phyloP scores from a whole-genome alignment of 2,113 vertebrate species.

The Alexandromys fortis region DNA sequence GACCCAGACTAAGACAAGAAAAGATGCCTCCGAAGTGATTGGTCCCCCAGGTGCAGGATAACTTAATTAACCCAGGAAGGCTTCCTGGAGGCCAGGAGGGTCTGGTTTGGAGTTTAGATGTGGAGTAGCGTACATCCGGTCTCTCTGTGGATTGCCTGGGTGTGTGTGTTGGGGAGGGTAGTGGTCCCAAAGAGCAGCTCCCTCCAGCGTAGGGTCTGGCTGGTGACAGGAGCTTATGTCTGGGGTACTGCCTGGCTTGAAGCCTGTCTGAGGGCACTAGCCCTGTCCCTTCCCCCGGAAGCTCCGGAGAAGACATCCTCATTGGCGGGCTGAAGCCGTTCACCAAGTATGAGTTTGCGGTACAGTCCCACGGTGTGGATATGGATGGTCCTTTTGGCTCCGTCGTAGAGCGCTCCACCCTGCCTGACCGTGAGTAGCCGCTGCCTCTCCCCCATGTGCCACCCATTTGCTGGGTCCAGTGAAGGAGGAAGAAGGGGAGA shows the following conservation, averaged over 20 bases:
- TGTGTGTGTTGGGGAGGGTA: no score
- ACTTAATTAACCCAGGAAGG: not conserved
- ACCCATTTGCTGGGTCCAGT: not conserved
- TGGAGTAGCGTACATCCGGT: not conserved
- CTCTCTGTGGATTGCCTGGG: not conserved
- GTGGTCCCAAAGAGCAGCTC: not conserved
- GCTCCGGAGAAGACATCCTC: constrained; percentile 94
- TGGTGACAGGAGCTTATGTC: not conserved
- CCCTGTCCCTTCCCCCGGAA: constrained; percentile 70
- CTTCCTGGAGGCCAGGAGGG: not conserved
- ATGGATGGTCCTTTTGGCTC: constrained; percentile 93
- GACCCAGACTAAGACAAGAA: not conserved
- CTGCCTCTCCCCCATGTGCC: not conserved
- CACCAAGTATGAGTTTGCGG: constrained; percentile 95
- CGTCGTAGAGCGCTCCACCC: constrained; percentile 93
- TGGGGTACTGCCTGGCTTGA: not conserved
- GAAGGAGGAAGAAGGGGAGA: not conserved
- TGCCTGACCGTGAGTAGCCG: constrained; percentile 93
- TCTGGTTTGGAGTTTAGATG: not conserved
- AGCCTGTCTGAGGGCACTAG: not conserved
- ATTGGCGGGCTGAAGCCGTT: constrained; percentile 95
- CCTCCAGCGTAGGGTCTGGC: not conserved
- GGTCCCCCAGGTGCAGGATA: not conserved
- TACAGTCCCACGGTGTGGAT: constrained; percentile 94
- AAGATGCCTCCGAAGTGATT: not conserved